Evolutionary conservation across 2,888 invertebrate genomes (phyloP).

Genomic region (Drosophila setosimentum): DNA sequence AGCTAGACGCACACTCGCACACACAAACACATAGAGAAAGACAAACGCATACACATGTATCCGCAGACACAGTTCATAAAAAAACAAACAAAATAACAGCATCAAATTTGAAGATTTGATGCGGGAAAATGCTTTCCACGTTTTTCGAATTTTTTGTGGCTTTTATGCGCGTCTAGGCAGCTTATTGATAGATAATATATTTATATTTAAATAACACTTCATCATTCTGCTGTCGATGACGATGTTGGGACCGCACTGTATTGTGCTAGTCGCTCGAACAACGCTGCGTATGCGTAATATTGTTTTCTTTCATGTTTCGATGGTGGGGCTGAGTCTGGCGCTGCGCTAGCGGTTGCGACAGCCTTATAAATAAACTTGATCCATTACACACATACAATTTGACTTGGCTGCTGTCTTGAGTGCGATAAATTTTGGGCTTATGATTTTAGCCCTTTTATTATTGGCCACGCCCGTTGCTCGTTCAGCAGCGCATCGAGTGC

Average conservation of each 20-base stretch:
- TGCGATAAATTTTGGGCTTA: slow-evolving; percentile 78
- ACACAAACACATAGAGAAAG: not conserved
- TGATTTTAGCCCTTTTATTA: slow-evolving; percentile 74
- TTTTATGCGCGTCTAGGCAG: slow-evolving; percentile 51
- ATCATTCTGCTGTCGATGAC: slow-evolving; percentile 64
- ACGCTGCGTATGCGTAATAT: slow-evolving; percentile 74
- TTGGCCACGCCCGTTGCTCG: slow-evolving; percentile 36
- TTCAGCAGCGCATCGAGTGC: slow-evolving; percentile 9
- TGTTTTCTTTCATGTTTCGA: slow-evolving; percentile 68
- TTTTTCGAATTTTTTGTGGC: slow-evolving; percentile 52
- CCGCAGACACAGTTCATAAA: slow-evolving; percentile 52
- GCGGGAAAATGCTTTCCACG: slow-evolving; percentile 72
- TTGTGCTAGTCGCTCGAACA: slow-evolving; percentile 24
- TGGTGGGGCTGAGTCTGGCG: not conserved
- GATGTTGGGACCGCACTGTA: slow-evolving; percentile 7
- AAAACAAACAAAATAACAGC: slow-evolving; percentile 68
- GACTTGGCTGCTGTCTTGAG: slow-evolving; percentile 60
- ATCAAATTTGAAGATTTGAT: slow-evolving; percentile 75
- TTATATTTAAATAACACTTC: slow-evolving; percentile 80
- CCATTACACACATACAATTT: slow-evolving; percentile 70
- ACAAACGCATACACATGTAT: slow-evolving; percentile 8
- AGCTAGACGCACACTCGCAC: slow-evolving; percentile 39
- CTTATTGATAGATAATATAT: slow-evolving; percentile 79
- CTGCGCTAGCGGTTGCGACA: slow-evolving; percentile 13
- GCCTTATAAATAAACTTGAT: slow-evolving; percentile 79